Conservation (phyloP, 2,113 vertebrate species). For the Ondatra zibethicus region DNA sequence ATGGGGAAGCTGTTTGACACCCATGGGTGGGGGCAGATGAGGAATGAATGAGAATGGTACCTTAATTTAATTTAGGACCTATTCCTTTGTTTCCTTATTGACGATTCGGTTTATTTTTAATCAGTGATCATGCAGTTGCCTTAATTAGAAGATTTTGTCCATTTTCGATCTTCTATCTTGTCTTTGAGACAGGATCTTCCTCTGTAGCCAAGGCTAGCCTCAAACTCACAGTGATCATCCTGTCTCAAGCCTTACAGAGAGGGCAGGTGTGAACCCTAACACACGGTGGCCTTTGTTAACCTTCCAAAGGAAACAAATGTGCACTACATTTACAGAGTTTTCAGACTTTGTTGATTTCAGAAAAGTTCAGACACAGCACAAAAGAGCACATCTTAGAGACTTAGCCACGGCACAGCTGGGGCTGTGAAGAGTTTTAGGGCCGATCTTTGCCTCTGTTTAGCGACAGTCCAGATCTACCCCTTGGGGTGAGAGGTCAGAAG, state of each 20-base stretch:
- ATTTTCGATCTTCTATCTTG: slow-evolving; percentile 6
- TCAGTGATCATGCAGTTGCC: not conserved
- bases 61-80: not conserved
- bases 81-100: not conserved
- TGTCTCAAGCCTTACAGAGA: not conserved
- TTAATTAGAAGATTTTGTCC: not conserved
- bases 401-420: not conserved
- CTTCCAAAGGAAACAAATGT: not conserved
- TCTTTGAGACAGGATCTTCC: not conserved
- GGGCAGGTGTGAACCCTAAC: not conserved
- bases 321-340: not conserved
- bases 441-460: not conserved
- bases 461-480: not conserved
- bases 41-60: not conserved
- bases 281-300: not conserved
- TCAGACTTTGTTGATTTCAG: slow-evolving; percentile 39
- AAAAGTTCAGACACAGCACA: not conserved
- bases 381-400: not conserved
- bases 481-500: not conserved
- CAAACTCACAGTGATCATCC: not conserved
- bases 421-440: not conserved
- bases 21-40: not conserved
- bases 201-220: not conserved
- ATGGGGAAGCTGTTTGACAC: not conserved
- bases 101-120: slow-evolving; percentile 6